Percentiles rank a stretch among this genome's conserved stretches.
These are phyloP conservation scores for Caenorhabditis sp. DNA, from an alignment of 2,888 invertebrate genomes.

Conservation along the genomic window DNA sequence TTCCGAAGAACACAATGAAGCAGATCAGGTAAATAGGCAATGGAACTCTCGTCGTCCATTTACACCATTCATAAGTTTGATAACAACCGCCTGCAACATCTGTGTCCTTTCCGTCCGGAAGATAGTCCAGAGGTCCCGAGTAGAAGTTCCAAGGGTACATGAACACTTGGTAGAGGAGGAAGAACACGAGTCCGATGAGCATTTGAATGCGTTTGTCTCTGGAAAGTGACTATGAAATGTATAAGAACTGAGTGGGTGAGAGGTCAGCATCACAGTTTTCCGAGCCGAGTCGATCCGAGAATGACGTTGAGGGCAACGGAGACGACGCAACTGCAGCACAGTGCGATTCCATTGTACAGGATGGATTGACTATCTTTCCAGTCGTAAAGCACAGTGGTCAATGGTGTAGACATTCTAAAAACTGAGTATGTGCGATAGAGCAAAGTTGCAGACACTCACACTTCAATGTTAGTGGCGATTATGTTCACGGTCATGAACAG, in stretches of 20 bases:
- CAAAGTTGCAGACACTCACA: slow-evolving; percentile 32
- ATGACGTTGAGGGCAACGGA: slow-evolving; percentile 65
- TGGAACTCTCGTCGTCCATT: slow-evolving; percentile 67
- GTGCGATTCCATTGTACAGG: slow-evolving; percentile 69
- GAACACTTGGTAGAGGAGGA: slow-evolving; percentile 68
- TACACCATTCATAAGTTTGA: slow-evolving; percentile 67
- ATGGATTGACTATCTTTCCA: slow-evolving; percentile 71
- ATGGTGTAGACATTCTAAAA: slow-evolving; percentile 70
- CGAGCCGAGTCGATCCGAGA: slow-evolving; percentile 65
- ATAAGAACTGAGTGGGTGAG: slow-evolving; percentile 47
- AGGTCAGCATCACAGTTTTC: slow-evolving; percentile 64
- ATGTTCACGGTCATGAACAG: slow-evolving; percentile 64
- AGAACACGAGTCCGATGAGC: slow-evolving; percentile 66
- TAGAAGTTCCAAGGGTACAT: slow-evolving; percentile 72
- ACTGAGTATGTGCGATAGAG: not conserved
- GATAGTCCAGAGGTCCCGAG: slow-evolving; percentile 62
- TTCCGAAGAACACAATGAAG: slow-evolving; percentile 68
- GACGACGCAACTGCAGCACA: slow-evolving; percentile 63
- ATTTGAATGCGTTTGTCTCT: slow-evolving; percentile 71
- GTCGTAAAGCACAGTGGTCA: slow-evolving; percentile 68
- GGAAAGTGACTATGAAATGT: slow-evolving; percentile 45
- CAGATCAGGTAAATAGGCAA: slow-evolving; percentile 66
- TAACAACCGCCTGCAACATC: slow-evolving; percentile 67
- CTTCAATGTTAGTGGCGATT: slow-evolving; percentile 66
- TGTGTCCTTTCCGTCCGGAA: slow-evolving; percentile 61